phyloP scores from a whole-genome alignment of 2,797 vertebrate species.

The Sardinella longiceps region DNA sequence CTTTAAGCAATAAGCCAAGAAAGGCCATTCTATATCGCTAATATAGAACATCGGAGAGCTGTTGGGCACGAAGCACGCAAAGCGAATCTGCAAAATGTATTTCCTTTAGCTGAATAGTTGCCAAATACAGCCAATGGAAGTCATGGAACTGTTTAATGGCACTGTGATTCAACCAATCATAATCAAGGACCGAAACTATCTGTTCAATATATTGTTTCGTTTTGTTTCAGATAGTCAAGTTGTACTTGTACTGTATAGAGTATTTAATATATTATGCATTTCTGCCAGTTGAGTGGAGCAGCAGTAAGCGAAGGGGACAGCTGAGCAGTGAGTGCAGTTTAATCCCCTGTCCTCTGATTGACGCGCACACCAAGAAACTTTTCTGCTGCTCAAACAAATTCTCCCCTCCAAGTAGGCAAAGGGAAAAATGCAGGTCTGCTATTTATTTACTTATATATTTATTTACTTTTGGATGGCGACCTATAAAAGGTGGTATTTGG shows the following conservation, averaged over 20 bases:
- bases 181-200: too few species aligned
- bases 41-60: too few species aligned
- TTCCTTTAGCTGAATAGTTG: too few species aligned
- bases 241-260: neutral
- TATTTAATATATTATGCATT: neutral
- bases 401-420: slow-evolving; percentile 34
- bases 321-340: neutral
- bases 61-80: too few species aligned
- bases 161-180: too few species aligned
- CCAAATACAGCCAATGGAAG: too few species aligned
- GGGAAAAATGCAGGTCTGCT: neutral
- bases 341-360: slow-evolving; percentile 41
- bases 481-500: slow-evolving; percentile 42
- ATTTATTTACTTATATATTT: neutral
- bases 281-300: neutral
- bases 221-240: neutral
- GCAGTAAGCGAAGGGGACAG: slow-evolving; percentile 2
- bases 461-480: slow-evolving; percentile 38
- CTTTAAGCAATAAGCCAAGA: too few species aligned
- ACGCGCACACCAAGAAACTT: slow-evolving; percentile 45
- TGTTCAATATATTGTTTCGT: neutral
- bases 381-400: slow-evolving; percentile 51
- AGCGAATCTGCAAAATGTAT: too few species aligned
- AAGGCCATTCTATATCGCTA: too few species aligned
- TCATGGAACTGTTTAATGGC: too few species aligned